These are phyloP conservation scores for Aurelia aurita DNA, from an alignment of 30 jellyfish, hydroid and myxozoan species.

Conservation along the genomic window DNA sequence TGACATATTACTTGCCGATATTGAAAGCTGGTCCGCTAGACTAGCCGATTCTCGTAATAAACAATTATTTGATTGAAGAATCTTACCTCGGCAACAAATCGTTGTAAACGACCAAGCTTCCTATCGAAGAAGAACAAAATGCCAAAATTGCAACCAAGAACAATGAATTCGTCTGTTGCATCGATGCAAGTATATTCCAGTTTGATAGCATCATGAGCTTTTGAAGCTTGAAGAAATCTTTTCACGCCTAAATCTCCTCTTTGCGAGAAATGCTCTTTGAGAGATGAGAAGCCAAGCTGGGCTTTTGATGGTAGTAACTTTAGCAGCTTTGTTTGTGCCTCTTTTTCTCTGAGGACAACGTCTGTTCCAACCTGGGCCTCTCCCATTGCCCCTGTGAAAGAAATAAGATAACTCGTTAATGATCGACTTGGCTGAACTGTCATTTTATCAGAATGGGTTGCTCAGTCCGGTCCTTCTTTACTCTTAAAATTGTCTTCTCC, in stretches of 20 bases:
- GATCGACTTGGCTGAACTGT: too few species aligned
- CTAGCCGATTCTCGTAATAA: too few species aligned
- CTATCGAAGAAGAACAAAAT: slow-evolving; percentile 84
- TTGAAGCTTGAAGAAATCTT: slow-evolving; percentile 61
- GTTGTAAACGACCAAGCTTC: slow-evolving; percentile 57
- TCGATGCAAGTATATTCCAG: slow-evolving; percentile 96
- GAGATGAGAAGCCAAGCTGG: slow-evolving; percentile 95
- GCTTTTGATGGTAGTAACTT: slow-evolving; percentile 90
- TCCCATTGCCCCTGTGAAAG: slow-evolving; percentile 44
- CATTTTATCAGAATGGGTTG: too few species aligned
- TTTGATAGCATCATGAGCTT: slow-evolving; percentile 88
- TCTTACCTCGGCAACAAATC: slow-evolving; percentile 93
- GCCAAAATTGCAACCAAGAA: slow-evolving; percentile 95
- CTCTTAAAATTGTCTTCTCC: too few species aligned
- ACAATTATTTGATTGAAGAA: too few species aligned
- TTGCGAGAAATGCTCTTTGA: slow-evolving; percentile 78
- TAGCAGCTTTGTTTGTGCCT: slow-evolving; percentile 62
- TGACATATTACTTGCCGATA: too few species aligned
- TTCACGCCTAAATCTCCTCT: slow-evolving; percentile 78
- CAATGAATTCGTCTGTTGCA: slow-evolving; percentile 75
- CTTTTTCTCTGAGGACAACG: slow-evolving; percentile 90
- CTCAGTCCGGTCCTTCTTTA: too few species aligned
- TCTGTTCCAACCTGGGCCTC: slow-evolving; percentile 85
- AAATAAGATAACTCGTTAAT: too few species aligned
- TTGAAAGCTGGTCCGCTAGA: too few species aligned